Evolutionary conservation across 1,140 invertebrate species (phyloP).

Genomic region (Akabosia matsudoensis): DNA sequence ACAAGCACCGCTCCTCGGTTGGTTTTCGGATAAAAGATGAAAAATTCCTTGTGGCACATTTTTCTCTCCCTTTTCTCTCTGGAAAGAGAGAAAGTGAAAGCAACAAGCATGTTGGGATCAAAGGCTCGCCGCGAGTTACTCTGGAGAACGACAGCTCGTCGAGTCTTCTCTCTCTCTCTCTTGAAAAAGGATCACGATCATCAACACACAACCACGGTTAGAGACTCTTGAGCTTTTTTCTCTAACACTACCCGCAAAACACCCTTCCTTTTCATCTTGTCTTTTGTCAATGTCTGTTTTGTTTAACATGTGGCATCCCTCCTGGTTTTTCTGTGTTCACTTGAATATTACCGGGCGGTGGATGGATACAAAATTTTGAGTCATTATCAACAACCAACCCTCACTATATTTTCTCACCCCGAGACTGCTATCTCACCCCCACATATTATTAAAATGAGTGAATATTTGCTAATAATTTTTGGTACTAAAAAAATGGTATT

Average conservation of each 20-base stretch:
- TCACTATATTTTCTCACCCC: background rate
- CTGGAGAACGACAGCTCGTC: background rate
- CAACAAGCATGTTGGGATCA: slow-evolving; percentile 1
- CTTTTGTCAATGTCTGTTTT: background rate
- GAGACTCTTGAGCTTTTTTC: background rate
- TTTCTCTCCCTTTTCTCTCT: too few species aligned
- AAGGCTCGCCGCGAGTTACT: background rate
- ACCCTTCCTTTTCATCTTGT: background rate
- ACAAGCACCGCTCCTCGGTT: too few species aligned
- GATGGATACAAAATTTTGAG: too few species aligned
- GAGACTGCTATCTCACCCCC: background rate
- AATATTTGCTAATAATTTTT: background rate
- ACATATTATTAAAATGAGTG: background rate
- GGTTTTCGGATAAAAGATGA: background rate
- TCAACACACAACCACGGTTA: background rate
- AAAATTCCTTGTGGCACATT: slow-evolving; percentile 15
- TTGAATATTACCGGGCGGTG: too few species aligned
- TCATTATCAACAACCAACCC: background rate
- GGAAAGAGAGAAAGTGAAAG: slow-evolving; percentile 3
- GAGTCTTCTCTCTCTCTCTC: background rate
- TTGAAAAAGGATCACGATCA: background rate
- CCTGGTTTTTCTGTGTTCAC: background rate
- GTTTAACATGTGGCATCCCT: background rate
- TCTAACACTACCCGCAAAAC: background rate
- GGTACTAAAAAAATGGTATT: background rate